Evolutionary conservation across 2,888 invertebrate genomes (phyloP).

Genomic region (Nephrocerus scutellatus): DNA sequence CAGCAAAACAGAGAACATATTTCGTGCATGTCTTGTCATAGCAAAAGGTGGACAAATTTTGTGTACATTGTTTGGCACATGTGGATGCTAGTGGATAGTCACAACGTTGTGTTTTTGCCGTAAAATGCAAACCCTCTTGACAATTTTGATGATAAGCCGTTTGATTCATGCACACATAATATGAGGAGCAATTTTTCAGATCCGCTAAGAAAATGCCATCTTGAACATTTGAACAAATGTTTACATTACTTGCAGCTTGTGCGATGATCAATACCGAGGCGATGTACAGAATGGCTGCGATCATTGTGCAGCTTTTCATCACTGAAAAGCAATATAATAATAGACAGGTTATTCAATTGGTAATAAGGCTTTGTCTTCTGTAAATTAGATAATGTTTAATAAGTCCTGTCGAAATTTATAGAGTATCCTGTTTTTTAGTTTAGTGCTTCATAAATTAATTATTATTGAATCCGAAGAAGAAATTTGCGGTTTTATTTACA

Average conservation of each 20-base stretch:
- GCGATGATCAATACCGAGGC: neutral
- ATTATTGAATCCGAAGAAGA: too few relatives aligned
- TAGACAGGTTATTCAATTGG: too few relatives aligned
- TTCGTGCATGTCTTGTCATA: slow-evolving; percentile 40
- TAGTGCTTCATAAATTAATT: too few relatives aligned
- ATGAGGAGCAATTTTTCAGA: slow-evolving; percentile 26
- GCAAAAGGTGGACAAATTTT: slow-evolving; percentile 27
- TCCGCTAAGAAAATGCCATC: slow-evolving; percentile 31
- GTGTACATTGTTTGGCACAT: slow-evolving; percentile 31
- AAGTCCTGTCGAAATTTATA: too few relatives aligned
- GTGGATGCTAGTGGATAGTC: slow-evolving; percentile 21
- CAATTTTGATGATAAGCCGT: slow-evolving; percentile 27
- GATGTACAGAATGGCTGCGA: slow-evolving; percentile 15
- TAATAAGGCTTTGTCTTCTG: too few relatives aligned
- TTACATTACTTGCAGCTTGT: slow-evolving; percentile 18
- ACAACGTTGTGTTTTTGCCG: slow-evolving; percentile 26
- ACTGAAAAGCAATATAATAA: slow-evolving; percentile 22
- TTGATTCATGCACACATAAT: slow-evolving; percentile 30
- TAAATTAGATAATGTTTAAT: too few relatives aligned
- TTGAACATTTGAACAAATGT: slow-evolving; percentile 27
- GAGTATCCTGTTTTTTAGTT: too few relatives aligned
- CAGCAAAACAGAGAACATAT: slow-evolving; percentile 35
- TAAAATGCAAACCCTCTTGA: slow-evolving; percentile 15
- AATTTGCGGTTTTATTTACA: too few relatives aligned
- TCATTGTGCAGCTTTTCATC: slow-evolving; percentile 25